Percentiles rank a stretch among this genome's conserved stretches.
These are phyloP conservation scores for Sinocyclocheilus anshuiensis DNA, from an alignment of 2,113 vertebrate genomes.

Conservation along the genomic window DNA sequence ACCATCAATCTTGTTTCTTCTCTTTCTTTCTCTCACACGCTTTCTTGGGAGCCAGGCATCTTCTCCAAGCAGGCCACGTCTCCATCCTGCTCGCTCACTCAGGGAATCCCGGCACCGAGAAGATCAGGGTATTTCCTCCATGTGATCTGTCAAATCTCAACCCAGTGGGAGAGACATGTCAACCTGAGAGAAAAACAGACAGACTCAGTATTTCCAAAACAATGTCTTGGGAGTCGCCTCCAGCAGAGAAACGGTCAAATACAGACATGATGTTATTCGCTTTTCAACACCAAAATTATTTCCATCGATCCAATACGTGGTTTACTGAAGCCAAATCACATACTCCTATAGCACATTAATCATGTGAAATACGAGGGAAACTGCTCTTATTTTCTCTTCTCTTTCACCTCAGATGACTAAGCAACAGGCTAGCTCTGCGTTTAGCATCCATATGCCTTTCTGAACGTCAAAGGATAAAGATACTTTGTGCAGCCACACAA, in stretches of 20 bases:
- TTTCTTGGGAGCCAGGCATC: background rate
- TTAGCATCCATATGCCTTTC: background rate
- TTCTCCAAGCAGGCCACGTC: slow-evolving; percentile 38
- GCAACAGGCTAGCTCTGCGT: background rate
- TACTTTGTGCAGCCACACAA: background rate
- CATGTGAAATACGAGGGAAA: slow-evolving; percentile 22
- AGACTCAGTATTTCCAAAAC: slow-evolving; percentile 55
- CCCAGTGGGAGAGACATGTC: slow-evolving; percentile 53
- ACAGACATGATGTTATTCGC: slow-evolving; percentile 32
- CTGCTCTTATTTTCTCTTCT: background rate
- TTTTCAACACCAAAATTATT: slow-evolving; percentile 45
- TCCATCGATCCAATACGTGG: slow-evolving; percentile 45
- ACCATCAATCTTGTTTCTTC: slow-evolving; percentile 6
- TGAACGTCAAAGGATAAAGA: background rate
- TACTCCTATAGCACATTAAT: slow-evolving; percentile 49
- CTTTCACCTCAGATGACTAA: slow-evolving; percentile 10
- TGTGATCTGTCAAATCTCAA: slow-evolving; percentile 49
- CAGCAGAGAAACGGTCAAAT: slow-evolving; percentile 6
- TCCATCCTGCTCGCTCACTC: slow-evolving; percentile 22
- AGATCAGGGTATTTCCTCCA: slow-evolving; percentile 59
- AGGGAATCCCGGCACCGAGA: slow-evolving; percentile 51
- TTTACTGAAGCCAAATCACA: slow-evolving; percentile 17
- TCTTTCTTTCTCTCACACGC: background rate
- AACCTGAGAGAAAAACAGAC: slow-evolving; percentile 37
- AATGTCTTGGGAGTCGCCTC: slow-evolving; percentile 27